Base-by-base conservation (phyloP, 1,140 invertebrate genomes). In the Scaptomyza hsui region DNA sequence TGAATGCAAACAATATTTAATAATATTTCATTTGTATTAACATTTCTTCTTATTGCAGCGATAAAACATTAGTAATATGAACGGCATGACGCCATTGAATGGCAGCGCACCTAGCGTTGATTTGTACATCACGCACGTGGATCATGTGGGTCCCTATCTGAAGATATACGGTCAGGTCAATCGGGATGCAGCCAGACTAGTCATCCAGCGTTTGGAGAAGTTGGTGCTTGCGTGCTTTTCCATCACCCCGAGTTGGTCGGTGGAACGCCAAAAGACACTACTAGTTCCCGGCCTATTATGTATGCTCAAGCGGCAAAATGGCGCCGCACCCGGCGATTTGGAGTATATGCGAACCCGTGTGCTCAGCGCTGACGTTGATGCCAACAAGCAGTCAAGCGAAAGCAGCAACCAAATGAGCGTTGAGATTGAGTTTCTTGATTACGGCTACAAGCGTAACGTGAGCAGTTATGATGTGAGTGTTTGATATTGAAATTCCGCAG, bases 361-460 rank as follows among this genome's bases (percentile, higher is more conserved):
- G 7, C 21, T 74, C 10, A 75, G 39, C 37, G 78, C 77, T 4
- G 59, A 56, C 51, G n/a, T 77, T 78, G 26, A 76, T 61, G 24
- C 64, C 59, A 53, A 56, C 12, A 12, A 12, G 3, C 32, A 35
- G 10, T n/a, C 51, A 26, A 13, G 21, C 47, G 41, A 92, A 92
- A 18, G 32, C 57, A 29, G 91, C 91, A 51, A 63, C 81, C 6
- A 65, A 92, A 57, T 94, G 93, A 67, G 72, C 29, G 81, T 78
- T 9, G 80, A 90, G 64, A 93, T 96, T 3, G 93, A 94, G 37
- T 95, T 95, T 56, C 92, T 96, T 4, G 95, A 96, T 89, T 96
- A 94, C 83, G 95, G 95, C 57, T 95, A 95, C 29, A 81, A 65
- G 47, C 72, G 65, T 26, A 79, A 60, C 41, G 88, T 91, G 15